phyloP scores from a whole-genome alignment of 2,113 vertebrate genomes.

The Oxyura jamaicensis region DNA sequence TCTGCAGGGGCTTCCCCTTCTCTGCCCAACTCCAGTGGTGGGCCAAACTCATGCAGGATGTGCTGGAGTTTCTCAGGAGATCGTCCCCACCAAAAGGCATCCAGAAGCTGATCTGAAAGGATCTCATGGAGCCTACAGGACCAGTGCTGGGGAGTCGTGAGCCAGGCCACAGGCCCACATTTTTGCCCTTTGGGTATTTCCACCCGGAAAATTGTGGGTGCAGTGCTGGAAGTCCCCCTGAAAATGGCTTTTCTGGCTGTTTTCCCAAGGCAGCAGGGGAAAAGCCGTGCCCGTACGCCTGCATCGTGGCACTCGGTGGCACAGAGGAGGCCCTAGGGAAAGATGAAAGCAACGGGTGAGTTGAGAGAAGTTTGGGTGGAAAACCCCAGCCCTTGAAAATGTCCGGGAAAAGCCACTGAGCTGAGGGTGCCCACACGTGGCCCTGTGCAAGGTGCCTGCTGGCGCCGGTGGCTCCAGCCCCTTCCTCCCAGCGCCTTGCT shows the following conservation, averaged over 20 bases:
- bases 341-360: not conserved
- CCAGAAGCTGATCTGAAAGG: not conserved
- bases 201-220: not conserved
- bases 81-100: not conserved
- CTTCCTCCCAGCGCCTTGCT: not conserved
- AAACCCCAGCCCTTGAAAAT: not conserved
- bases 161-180: not conserved
- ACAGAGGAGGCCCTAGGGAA: not conserved
- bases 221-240: not conserved
- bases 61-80: not conserved
- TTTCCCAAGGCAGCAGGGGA: not conserved
- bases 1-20: not conserved
- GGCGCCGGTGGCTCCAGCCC: rapidly evolving
- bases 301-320: rapidly evolving
- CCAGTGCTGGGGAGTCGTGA: not conserved
- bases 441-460: not conserved
- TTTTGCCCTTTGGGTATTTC: not conserved
- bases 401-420: not conserved
- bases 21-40: not conserved
- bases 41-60: not conserved
- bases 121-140: not conserved
- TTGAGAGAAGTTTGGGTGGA: not conserved
- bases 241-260: not conserved
- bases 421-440: not conserved
- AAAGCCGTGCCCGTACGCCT: not conserved